A percentile compares a stretch with the other conserved stretches of the same genome.
Conservation (phyloP, 92 coral and sea anemone genomes). For the Phenganax subtilis region DNA sequence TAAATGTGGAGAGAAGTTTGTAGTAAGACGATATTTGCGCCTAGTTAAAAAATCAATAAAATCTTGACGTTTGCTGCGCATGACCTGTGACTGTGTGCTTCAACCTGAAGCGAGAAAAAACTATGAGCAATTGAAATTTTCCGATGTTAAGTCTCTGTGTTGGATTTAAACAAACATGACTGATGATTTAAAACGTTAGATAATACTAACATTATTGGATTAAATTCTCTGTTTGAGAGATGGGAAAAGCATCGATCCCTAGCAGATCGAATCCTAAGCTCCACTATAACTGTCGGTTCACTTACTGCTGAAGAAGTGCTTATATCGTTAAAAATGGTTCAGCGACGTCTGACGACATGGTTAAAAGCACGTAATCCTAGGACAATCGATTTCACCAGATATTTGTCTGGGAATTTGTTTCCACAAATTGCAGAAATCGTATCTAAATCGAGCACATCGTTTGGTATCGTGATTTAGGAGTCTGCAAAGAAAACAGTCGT, state of each 20-base stretch:
- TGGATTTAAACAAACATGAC: background rate
- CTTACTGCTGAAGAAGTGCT: conserved; percentile 32
- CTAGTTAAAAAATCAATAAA: no score
- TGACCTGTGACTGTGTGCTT: no score
- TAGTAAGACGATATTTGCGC: no score
- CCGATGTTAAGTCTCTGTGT: no score
- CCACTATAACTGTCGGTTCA: conserved; percentile 37
- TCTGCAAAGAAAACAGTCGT: conserved; percentile 34
- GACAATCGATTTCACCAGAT: conserved; percentile 51
- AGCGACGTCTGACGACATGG: conserved; percentile 42
- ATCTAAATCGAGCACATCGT: conserved; percentile 43
- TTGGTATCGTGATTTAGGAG: conserved; percentile 44
- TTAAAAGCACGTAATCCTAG: conserved; percentile 51
- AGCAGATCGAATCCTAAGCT: conserved; percentile 41
- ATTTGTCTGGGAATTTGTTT: conserved; percentile 51
- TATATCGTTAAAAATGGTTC: conserved; percentile 45
- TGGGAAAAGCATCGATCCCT: conserved; percentile 35
- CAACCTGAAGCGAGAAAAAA: no score
- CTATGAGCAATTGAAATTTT: no score
- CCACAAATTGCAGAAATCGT: conserved; percentile 33
- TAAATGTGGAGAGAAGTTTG: background rate
- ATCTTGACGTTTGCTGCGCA: no score
- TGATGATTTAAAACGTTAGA: background rate
- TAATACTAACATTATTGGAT: background rate
- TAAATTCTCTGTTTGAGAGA: conserved; percentile 29